phyloP scores from a whole-genome alignment of 2,797 vertebrate species.

The Taeniopygia guttata region DNA sequence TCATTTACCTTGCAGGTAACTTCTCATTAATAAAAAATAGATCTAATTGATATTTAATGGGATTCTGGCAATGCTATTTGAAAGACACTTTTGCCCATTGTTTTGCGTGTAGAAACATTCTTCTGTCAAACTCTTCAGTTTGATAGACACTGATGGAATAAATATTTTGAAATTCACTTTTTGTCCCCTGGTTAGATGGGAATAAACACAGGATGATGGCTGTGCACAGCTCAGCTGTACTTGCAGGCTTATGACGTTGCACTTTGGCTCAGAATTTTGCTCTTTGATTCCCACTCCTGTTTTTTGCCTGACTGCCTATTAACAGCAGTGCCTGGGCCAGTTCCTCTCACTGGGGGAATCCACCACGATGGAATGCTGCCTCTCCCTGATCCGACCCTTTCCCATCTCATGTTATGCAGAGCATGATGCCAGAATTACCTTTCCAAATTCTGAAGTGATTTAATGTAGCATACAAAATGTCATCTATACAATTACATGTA shows the following conservation, averaged over 20 bases:
- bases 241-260: background rate
- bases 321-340: background rate
- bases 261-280: slow-evolving; percentile 14
- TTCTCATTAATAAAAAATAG: background rate
- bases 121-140: background rate
- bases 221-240: background rate
- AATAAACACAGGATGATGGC: background rate
- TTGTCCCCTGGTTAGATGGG: background rate
- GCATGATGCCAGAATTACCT: background rate
- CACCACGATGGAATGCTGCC: background rate
- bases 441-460: slow-evolving; percentile 11
- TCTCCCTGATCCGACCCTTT: background rate
- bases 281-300: background rate
- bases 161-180: background rate
- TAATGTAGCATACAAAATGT: background rate
- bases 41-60: background rate
- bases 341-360: background rate
- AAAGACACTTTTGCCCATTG: background rate
- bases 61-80: background rate
- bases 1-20: background rate
- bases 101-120: background rate
- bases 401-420: background rate
- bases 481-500: background rate
- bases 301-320: background rate
- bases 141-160: background rate